phyloP scores from a whole-genome alignment of 2,888 invertebrate species.

The Caenorhabditis sp. region DNA sequence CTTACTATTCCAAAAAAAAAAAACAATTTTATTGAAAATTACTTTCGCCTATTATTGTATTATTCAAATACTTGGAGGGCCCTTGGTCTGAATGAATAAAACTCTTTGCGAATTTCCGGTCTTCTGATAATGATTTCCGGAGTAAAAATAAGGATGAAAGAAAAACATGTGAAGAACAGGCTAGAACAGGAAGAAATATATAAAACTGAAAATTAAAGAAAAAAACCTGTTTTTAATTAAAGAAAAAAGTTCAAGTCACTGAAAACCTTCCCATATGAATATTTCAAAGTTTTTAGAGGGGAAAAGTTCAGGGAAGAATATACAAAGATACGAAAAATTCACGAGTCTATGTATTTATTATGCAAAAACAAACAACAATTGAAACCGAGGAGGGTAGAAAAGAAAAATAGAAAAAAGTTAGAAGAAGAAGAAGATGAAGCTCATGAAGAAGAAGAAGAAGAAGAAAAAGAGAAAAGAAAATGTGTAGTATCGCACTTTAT shows the following conservation, averaged over 20 bases:
- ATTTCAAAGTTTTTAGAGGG: no score
- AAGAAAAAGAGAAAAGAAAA: slow-evolving; percentile 3
- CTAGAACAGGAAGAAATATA: no score
- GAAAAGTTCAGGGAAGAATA: slow-evolving; percentile 7
- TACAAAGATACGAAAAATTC: slow-evolving; percentile 10
- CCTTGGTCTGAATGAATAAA: no score
- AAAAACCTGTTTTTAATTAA: neutral
- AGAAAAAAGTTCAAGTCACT: slow-evolving; percentile 19
- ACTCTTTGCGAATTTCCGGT: no score
- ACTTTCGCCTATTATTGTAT: neutral
- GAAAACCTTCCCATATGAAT: no score
- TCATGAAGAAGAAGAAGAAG: neutral
- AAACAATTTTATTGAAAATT: neutral
- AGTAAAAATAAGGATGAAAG: no score
- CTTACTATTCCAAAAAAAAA: neutral
- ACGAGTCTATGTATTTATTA: slow-evolving; percentile 5
- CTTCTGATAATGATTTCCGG: no score
- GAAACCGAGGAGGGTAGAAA: slow-evolving; percentile 10
- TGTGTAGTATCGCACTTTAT: slow-evolving; percentile 6
- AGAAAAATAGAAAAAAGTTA: neutral
- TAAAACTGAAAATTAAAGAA: neutral
- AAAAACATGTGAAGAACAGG: no score
- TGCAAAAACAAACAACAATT: slow-evolving; percentile 44
- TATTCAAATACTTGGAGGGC: no score
- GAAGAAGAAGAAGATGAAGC: slow-evolving; percentile 15